Conservation (phyloP, 2,797 vertebrate genomes). For the Micromesistius poutassou region DNA sequence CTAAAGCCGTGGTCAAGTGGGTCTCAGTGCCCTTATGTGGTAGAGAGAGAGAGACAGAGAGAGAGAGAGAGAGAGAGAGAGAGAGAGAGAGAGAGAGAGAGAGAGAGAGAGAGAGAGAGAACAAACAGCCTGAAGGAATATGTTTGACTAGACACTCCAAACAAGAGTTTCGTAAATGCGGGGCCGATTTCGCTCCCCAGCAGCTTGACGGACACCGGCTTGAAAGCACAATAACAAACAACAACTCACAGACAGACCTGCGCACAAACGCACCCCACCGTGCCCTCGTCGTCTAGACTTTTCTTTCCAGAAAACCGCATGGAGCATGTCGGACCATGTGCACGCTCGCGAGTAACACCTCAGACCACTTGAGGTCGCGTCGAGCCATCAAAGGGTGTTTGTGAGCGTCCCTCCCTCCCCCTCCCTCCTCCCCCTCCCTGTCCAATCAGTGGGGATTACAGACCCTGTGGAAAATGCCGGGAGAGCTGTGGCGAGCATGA, state of each 20-base stretch:
- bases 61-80: background rate
- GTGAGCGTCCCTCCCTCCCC: background rate
- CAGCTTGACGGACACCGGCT: background rate
- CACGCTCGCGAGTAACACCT: background rate
- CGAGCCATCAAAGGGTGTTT: background rate
- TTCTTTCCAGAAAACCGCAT: background rate
- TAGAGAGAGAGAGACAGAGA: conserved; percentile 21
- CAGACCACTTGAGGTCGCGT: background rate
- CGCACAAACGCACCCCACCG: background rate
- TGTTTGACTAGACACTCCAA: background rate
- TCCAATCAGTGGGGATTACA: background rate
- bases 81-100: background rate
- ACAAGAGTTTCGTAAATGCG: background rate
- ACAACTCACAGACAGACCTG: background rate
- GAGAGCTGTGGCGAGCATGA: background rate
- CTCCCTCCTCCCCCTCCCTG: background rate
- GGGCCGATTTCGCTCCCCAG: background rate
- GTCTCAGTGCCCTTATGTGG: conserved; percentile 52
- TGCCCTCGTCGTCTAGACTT: background rate
- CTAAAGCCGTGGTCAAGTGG: conserved; percentile 48
- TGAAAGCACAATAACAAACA: background rate
- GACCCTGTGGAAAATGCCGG: background rate
- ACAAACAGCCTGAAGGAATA: background rate
- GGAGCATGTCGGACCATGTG: background rate
- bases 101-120: background rate